phyloP scores from a whole-genome alignment of 2,113 vertebrate genomes.

The Oceanodroma tethys region DNA sequence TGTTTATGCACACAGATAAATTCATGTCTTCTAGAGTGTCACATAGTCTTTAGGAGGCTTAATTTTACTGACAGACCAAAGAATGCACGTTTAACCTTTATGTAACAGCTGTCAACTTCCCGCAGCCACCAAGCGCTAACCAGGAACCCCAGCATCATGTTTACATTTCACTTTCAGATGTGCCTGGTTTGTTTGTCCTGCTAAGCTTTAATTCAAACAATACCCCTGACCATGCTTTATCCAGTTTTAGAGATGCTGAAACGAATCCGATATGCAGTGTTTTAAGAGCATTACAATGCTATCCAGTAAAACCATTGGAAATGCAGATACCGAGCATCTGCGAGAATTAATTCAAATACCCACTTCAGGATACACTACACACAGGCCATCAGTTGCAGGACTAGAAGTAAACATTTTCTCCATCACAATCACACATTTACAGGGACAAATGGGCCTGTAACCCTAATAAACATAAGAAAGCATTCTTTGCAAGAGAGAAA shows the following conservation, averaged over 20 bases:
- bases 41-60: constrained; percentile 26
- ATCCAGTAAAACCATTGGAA: constrained; percentile 24
- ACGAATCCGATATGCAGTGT: background rate
- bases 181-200: constrained; percentile 25
- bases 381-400: background rate
- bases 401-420: background rate
- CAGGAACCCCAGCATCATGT: background rate
- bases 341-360: constrained; percentile 34
- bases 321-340: background rate
- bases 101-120: constrained; percentile 34
- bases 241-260: constrained; percentile 18
- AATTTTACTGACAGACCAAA: constrained; percentile 41
- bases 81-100: constrained; percentile 45
- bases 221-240: constrained; percentile 4
- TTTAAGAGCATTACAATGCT: constrained; percentile 24
- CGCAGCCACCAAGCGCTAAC: background rate
- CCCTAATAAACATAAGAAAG: background rate
- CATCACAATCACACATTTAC: background rate
- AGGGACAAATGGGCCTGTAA: background rate
- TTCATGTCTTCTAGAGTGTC: background rate
- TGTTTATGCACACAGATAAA: constrained; percentile 36
- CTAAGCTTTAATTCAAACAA: constrained; percentile 43
- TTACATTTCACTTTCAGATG: constrained; percentile 38
- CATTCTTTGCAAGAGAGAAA: background rate
- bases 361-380: background rate